Base-by-base conservation (phyloP, 2,888 invertebrate genomes). In the Andrena fulva region DNA sequence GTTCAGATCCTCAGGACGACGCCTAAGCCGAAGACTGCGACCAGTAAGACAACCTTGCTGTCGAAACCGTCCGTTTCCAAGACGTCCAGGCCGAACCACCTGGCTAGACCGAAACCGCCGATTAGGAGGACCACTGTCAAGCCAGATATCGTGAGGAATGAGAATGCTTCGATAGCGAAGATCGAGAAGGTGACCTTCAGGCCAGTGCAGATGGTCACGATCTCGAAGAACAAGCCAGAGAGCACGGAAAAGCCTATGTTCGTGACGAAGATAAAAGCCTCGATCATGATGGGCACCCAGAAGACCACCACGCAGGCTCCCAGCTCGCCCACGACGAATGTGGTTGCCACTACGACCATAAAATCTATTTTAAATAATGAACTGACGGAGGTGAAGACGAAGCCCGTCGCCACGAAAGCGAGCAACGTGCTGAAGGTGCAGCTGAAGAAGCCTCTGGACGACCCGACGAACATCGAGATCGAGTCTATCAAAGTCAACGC, bases 181-280 rank as follows among this genome's bases (percentile, higher is more conserved):
- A 89, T 94, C 66, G 94, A 94, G 83, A 94, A 93, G 64, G 93
- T 93, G 0, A 94, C 93, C 0, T 90, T 93, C 29, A 91, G 89
- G n/a, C 93, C 94, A 0, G 76, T 91, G 3, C 89, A 88, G 10
- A 87, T 90, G 77, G 88, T 90, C 54, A 89, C 89, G 4, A 90
- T 88, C 0, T 87, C 89, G 56, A 93, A 91, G 77, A 80, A 50
- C 62, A 81, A 85, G 24, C 52, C 74, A 2, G 91, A 90, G 0
- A 77, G 24, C 16, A 90, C 89, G 0, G 92, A 93, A 4, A 91
- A 88, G 42, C 91, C 93, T 0, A 86, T 90, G 66, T 93, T 93
- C 66, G 77, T 95, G 54, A 96, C 96, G 2, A 96, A 96, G 93
- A 93, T 96, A 20, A 96, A 96, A 89, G 95, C 96, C 6, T 95